Percentiles rank a stretch among this genome's conserved stretches.
Conservation (phyloP, 1,140 invertebrate species). For the Cydia splendana region DNA sequence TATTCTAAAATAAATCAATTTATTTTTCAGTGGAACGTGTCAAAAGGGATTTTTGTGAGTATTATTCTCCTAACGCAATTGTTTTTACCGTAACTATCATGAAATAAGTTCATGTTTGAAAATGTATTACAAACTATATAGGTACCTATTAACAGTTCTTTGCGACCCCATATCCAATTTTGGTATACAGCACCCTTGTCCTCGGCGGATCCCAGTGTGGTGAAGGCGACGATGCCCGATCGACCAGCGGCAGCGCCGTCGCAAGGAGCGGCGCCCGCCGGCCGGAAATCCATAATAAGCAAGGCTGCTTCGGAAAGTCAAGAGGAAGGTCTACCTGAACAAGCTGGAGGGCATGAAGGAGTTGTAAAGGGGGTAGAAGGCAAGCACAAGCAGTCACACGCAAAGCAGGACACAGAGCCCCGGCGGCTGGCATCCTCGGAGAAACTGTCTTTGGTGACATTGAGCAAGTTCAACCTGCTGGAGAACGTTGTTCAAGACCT, state of each 20-base stretch:
- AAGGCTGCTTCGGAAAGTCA: background rate
- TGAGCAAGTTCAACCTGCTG: conserved; percentile 67
- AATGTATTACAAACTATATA: too few species aligned
- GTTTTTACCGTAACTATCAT: background rate
- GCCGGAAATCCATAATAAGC: background rate
- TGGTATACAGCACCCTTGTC: background rate
- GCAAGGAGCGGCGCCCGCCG: background rate
- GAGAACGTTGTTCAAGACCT: conserved; percentile 63
- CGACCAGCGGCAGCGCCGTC: background rate
- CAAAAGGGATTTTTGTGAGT: conserved; percentile 46
- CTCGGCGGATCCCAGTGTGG: background rate
- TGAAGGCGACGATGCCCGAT: background rate
- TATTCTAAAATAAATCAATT: background rate
- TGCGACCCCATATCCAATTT: too few species aligned
- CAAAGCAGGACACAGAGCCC: background rate
- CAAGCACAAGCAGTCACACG: background rate
- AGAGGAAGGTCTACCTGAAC: background rate
- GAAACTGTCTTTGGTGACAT: conserved; percentile 63
- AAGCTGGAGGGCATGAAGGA: background rate
- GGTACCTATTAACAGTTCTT: too few species aligned
- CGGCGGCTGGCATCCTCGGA: background rate
- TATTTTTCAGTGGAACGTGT: conserved; percentile 45
- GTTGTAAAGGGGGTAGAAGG: background rate
- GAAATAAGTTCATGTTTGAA: too few species aligned
- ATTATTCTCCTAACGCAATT: conserved; percentile 8